Percentiles rank a stretch among this genome's conserved stretches.
Conservation (phyloP, 2,888 invertebrate genomes). For the Ceraclea dissimilis region DNA sequence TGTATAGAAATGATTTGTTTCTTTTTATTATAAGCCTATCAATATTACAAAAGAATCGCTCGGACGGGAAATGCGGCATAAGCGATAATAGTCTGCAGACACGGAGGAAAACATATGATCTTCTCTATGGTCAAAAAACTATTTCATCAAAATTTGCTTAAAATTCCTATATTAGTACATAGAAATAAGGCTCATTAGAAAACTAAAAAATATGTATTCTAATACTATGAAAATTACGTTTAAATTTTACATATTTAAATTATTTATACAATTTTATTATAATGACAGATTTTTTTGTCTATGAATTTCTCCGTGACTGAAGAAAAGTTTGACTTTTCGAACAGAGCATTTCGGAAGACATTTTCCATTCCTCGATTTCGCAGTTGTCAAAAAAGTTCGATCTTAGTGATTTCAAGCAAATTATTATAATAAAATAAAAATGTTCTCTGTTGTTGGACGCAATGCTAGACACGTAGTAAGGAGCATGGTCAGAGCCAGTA, state of each 20-base stretch:
- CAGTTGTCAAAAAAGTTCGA: too few species aligned
- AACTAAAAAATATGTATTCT: too few species aligned
- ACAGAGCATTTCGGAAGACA: too few species aligned
- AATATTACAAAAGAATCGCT: not conserved
- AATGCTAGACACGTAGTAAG: constrained; percentile 4
- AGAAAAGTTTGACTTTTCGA: too few species aligned
- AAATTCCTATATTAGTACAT: not conserved
- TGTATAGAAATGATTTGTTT: not conserved
- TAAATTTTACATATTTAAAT: too few species aligned
- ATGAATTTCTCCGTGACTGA: too few species aligned
- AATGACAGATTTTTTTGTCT: too few species aligned
- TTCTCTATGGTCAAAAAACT: constrained; percentile 9
- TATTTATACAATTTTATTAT: too few species aligned
- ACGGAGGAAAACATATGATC: constrained; percentile 16
- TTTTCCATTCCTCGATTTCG: too few species aligned
- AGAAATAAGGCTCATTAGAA: too few species aligned
- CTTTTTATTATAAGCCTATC: not conserved
- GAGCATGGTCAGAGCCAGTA: constrained; percentile 12
- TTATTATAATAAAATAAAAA: not conserved
- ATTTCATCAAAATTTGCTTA: not conserved
- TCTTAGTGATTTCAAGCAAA: too few species aligned
- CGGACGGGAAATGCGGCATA: not conserved
- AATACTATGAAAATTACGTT: too few species aligned
- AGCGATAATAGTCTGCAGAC: constrained; percentile 4
- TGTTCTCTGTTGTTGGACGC: constrained; percentile 11